phyloP scores from a whole-genome alignment of 2,113 vertebrate species.

The Promerops cafer region DNA sequence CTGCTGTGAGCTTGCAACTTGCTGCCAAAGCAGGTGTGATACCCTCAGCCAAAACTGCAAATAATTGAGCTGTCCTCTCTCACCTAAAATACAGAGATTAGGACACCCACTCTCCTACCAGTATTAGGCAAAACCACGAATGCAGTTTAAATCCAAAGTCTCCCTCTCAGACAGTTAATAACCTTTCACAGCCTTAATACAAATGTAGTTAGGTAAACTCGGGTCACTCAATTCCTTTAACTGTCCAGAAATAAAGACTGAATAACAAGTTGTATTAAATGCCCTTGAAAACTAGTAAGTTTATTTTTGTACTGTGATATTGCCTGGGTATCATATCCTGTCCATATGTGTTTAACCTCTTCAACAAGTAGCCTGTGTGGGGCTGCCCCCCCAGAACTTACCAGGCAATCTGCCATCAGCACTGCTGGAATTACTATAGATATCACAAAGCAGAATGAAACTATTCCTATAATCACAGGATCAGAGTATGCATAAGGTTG shows the following conservation, averaged over 20 bases:
- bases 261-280: not conserved
- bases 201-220: not conserved
- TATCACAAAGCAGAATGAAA: not conserved
- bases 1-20: accelerated
- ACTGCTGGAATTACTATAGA: not conserved
- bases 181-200: not conserved
- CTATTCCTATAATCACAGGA: not conserved
- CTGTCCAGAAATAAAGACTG: not conserved
- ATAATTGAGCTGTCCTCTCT: not conserved
- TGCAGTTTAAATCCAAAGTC: not conserved
- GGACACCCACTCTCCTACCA: not conserved
- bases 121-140: not conserved
- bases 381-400: not conserved
- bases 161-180: not conserved
- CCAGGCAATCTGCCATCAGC: not conserved
- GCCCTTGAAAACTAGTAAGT: not conserved
- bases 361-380: not conserved
- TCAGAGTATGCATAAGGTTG: not conserved
- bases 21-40: not conserved
- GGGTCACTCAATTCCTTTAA: not conserved
- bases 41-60: not conserved
- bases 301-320: not conserved
- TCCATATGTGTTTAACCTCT: not conserved
- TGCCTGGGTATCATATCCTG: not conserved
- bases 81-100: not conserved